Percentiles rank a stretch among this genome's conserved stretches.
Conservation (phyloP, 2,797 vertebrate genomes). For the Phylloscopus collybita region DNA sequence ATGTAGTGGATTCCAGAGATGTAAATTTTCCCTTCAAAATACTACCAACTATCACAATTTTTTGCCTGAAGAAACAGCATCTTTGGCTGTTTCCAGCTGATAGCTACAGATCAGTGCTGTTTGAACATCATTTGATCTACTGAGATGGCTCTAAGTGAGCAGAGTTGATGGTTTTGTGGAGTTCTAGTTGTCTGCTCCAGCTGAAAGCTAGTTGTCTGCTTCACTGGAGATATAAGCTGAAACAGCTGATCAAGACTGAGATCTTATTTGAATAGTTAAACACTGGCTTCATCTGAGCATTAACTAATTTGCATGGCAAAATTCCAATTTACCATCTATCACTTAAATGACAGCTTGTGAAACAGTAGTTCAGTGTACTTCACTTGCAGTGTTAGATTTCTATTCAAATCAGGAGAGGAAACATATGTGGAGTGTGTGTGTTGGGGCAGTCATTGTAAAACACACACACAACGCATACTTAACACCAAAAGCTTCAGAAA, state of each 20-base stretch:
- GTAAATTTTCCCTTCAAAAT: slow-evolving; percentile 6
- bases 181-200: slow-evolving; percentile 33
- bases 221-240: slow-evolving; percentile 49
- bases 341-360: slow-evolving; percentile 59
- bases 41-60: slow-evolving; percentile 2
- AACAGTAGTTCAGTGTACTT: slow-evolving; percentile 54
- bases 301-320: slow-evolving; percentile 65
- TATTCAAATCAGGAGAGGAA: slow-evolving; percentile 46
- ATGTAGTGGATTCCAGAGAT: slow-evolving; percentile 5
- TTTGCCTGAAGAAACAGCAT: slow-evolving; percentile 62
- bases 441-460: slow-evolving; percentile 40
- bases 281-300: slow-evolving; percentile 48
- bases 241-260: slow-evolving; percentile 54
- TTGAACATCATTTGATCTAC: slow-evolving; percentile 41
- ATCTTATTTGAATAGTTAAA: slow-evolving; percentile 66
- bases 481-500: slow-evolving; percentile 32
- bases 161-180: slow-evolving; percentile 35
- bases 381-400: slow-evolving; percentile 28
- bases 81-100: slow-evolving; percentile 55
- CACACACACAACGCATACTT: slow-evolving; percentile 1
- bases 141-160: slow-evolving; percentile 32
- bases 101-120: slow-evolving; percentile 71
- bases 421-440: slow-evolving; percentile 38
- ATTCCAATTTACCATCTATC: slow-evolving; percentile 47
- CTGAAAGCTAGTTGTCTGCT: slow-evolving; percentile 44